Percentiles rank a stretch among this genome's conserved stretches.
Conservation (phyloP, 1,140 invertebrate species). For the Drosophila yakuba region DNA sequence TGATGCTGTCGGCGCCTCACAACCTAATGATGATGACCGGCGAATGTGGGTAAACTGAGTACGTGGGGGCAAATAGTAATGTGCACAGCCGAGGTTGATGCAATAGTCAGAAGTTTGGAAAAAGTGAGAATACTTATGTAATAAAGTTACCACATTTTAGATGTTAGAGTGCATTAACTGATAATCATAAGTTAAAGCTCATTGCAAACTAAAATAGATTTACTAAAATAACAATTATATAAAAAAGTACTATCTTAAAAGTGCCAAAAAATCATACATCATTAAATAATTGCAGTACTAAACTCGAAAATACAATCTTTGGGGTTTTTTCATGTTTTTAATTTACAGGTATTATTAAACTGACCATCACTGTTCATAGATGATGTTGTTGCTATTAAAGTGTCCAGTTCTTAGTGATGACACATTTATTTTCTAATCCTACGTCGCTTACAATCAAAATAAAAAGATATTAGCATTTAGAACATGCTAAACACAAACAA, state of each 20-base stretch:
- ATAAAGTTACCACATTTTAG: too few relatives aligned
- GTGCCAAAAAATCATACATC: too few relatives aligned
- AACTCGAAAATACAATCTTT: too few relatives aligned
- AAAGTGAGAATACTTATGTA: not conserved
- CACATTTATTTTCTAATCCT: not conserved
- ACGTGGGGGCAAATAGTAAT: not conserved
- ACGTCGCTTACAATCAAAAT: not conserved
- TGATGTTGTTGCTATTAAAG: not conserved
- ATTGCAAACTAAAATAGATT: too few relatives aligned
- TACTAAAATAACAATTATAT: too few relatives aligned
- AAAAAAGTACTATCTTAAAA: too few relatives aligned
- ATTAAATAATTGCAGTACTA: too few relatives aligned
- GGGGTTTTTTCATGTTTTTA: too few relatives aligned
- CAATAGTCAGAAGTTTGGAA: too few relatives aligned
- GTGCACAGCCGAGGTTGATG: not conserved
- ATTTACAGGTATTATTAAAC: not conserved
- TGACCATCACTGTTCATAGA: not conserved
- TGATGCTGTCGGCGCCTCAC: slow-evolving; percentile 17
- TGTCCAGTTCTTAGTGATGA: slow-evolving; percentile 7
- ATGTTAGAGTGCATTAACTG: not conserved
- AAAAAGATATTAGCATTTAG: not conserved
- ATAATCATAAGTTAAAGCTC: too few relatives aligned
- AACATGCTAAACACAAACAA: not conserved
- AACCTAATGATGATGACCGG: slow-evolving; percentile 82
- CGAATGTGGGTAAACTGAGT: slow-evolving; percentile 11